phyloP scores from a whole-genome alignment of 2,113 vertebrate species.

The Pedionomus torquatus region DNA sequence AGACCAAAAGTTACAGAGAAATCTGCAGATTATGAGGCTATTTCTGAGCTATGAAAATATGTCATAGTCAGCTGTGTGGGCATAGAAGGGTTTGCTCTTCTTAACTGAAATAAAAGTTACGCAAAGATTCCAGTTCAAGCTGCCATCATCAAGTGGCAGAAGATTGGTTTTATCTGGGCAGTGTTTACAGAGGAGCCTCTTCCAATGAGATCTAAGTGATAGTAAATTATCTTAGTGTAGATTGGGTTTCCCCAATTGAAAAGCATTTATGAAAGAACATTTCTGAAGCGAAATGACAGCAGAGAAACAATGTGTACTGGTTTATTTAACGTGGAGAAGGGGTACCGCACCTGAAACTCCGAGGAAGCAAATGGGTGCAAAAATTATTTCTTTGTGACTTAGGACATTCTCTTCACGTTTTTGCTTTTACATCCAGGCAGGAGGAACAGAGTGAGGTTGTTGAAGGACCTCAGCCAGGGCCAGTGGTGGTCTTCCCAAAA shows the following conservation, averaged over 20 bases:
- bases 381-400: neutral
- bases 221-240: neutral
- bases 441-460: neutral
- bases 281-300: neutral
- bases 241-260: neutral
- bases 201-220: neutral
- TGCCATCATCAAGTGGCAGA: constrained; percentile 71
- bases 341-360: neutral
- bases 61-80: constrained; percentile 78
- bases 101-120: constrained; percentile 77
- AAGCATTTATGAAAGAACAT: neutral
- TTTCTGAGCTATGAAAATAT: constrained; percentile 80
- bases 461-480: neutral
- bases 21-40: constrained; percentile 65
- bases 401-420: neutral
- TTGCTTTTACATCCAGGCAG: neutral
- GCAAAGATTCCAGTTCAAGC: constrained; percentile 74
- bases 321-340: neutral
- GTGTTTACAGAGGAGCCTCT: neutral
- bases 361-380: neutral
- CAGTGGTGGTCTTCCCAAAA: neutral
- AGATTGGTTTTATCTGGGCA: constrained; percentile 45
- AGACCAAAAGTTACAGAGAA: neutral
- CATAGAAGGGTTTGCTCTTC: constrained; percentile 70
- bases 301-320: neutral